These are phyloP conservation scores for Sarcophaga bullata DNA, from an alignment of 1,140 invertebrate species.

Conservation along the genomic window DNA sequence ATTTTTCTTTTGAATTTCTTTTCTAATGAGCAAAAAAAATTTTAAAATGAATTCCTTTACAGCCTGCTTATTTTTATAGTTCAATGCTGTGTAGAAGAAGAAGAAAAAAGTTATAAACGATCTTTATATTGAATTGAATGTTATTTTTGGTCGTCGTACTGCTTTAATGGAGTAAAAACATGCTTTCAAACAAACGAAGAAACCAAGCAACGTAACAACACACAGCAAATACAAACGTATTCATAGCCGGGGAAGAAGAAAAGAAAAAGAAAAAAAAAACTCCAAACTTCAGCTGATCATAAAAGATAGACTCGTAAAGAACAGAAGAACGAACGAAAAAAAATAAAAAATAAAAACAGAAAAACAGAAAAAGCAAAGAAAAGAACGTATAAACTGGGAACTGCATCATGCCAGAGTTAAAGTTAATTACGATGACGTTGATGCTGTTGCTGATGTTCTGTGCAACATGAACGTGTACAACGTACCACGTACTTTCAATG, in stretches of 20 bases:
- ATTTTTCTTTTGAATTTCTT: too few relatives aligned
- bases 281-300: constrained; percentile 32
- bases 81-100: not conserved
- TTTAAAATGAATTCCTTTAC: not conserved
- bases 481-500: not conserved
- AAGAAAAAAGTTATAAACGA: not conserved
- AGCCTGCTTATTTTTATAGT: not conserved
- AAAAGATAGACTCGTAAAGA: not conserved
- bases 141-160: constrained; percentile 8
- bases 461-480: not conserved
- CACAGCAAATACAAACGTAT: too few relatives aligned
- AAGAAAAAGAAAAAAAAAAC: not conserved
- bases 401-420: constrained; percentile 8
- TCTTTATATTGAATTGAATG: constrained; percentile 27
- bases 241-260: not conserved
- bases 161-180: constrained; percentile 20
- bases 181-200: not conserved
- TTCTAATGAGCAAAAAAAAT: too few relatives aligned
- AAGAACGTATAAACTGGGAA: not conserved
- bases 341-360: not conserved
- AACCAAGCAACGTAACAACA: not conserved
- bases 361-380: not conserved
- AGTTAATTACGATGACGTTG: constrained; percentile 38
- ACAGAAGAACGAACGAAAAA: not conserved
- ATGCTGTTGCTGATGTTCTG: not conserved